Percentiles rank a stretch among this genome's conserved stretches.
Evolutionary conservation across 2,113 vertebrate species (phyloP).

Genomic region (Oryzias curvinotus): DNA sequence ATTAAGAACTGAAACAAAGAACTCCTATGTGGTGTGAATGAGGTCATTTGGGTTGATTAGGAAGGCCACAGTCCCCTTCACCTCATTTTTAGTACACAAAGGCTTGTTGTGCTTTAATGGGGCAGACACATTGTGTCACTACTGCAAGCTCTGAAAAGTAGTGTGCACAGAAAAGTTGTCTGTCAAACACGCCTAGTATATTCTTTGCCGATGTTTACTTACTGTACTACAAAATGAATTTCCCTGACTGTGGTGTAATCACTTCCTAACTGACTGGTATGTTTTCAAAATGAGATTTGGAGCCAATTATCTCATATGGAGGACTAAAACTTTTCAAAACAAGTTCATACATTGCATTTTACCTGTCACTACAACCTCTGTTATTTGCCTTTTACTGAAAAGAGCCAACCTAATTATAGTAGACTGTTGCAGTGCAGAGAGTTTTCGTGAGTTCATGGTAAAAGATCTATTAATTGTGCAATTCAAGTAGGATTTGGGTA

Average conservation of each 20-base stretch:
- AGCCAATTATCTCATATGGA: too few species aligned
- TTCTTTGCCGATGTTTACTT: constrained; percentile 9
- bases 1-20: constrained; percentile 44
- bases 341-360: too few species aligned
- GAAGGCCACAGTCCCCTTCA: constrained; percentile 41
- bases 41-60: constrained; percentile 71
- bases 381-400: too few species aligned
- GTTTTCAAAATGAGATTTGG: too few species aligned
- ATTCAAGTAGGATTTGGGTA: too few species aligned
- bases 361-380: too few species aligned
- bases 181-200: constrained; percentile 26
- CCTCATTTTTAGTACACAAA: constrained; percentile 61
- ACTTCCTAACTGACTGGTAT: background rate
- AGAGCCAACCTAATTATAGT: too few species aligned
- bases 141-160: constrained; percentile 25
- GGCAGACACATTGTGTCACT: constrained; percentile 47
- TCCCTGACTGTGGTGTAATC: background rate
- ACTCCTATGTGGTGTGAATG: constrained; percentile 74
- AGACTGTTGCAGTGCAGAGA: too few species aligned
- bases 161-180: constrained; percentile 30
- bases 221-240: constrained; percentile 17
- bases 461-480: too few species aligned
- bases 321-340: too few species aligned
- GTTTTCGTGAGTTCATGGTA: too few species aligned
- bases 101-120: constrained; percentile 64